Percentiles rank a stretch among this genome's conserved stretches.
Evolutionary conservation across 2,797 vertebrate species (phyloP).

Genomic region (Neopelma chrysocephalum): DNA sequence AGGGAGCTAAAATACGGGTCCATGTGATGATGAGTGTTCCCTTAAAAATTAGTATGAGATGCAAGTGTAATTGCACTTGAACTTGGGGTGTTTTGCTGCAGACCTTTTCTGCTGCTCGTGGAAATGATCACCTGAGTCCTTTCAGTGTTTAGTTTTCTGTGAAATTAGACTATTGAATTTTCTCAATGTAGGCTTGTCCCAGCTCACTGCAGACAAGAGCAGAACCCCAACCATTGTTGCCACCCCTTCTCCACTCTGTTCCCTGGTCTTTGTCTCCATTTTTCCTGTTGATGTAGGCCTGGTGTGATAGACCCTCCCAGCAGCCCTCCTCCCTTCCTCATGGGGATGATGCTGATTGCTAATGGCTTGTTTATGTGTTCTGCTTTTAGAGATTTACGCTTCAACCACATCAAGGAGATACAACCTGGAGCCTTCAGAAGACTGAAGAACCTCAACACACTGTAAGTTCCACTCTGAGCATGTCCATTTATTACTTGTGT

Average conservation of each 20-base stretch:
- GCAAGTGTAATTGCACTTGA: accelerated
- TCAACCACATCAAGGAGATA: slow-evolving; percentile 74
- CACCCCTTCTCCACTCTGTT: not conserved
- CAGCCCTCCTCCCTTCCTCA: not conserved
- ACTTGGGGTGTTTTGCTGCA: not conserved
- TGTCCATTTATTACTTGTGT: not conserved
- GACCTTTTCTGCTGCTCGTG: not conserved
- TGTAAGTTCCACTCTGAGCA: slow-evolving; percentile 37
- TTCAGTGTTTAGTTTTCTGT: not conserved
- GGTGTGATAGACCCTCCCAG: not conserved
- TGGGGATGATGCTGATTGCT: not conserved
- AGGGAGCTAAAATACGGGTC: not conserved
- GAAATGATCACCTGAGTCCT: not conserved
- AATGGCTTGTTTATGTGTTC: not conserved
- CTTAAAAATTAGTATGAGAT: not conserved
- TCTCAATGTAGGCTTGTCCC: not conserved
- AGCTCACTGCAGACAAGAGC: not conserved
- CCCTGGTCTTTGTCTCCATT: not conserved
- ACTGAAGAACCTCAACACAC: slow-evolving; percentile 69
- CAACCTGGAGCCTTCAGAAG: slow-evolving; percentile 59
- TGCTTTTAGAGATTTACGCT: slow-evolving; percentile 72
- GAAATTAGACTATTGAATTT: not conserved
- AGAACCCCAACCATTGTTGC: not conserved
- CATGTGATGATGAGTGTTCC: accelerated
- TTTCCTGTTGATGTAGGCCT: not conserved